Evolutionary conservation across 1,140 invertebrate genomes (phyloP), one percentile per base, ranked within the genome.

Genomic region (Cherax destructor): DNA sequence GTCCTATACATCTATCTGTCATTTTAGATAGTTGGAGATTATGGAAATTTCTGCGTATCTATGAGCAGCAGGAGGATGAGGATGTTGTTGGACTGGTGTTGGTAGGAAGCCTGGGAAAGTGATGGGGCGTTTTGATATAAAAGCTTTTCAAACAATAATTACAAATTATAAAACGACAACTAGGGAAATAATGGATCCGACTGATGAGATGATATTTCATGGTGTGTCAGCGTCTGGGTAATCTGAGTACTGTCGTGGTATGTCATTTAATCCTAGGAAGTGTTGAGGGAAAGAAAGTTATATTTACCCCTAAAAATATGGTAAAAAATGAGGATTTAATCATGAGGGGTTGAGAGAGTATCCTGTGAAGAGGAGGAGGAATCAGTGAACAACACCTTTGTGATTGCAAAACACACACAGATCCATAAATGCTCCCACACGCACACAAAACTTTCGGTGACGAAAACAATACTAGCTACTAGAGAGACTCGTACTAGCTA

Each of bases 211-310:
- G 30, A 86, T 47, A 56, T 83, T 83, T 96, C 96, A 97, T 92
- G 94, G 92, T 86, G 94, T 94, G 94, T 95, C 97, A 85, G 94
- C 94, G 95, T 97, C 96, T 11, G 96, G 96, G 92, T 97, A 97
- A 94, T 97, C 96, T 65, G 96, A 96, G 92, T 96, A 96, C 65
- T 96, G 96, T 86, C 96, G 96, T 69, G 97, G 97, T 95, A 97
- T 97, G 1, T 96, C 96, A 74, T 95, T 95, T 95, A 97, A 94
- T 49, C n/a, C 96, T 95, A 97, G 95, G 94, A 97, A 97, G 95
- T 41, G 96, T 95, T 97, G 96, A 41, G 96, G 96, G 69, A 97
- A 97, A 97, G n/a, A n/a, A n/a, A 24, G 96, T 92, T 13, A 92
- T 59, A 81, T 88, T 92, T 83, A 83, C 91, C 72, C n/a, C 85